phyloP scores from a whole-genome alignment of 2,797 vertebrate species.

The Macropus fuliginosus region DNA sequence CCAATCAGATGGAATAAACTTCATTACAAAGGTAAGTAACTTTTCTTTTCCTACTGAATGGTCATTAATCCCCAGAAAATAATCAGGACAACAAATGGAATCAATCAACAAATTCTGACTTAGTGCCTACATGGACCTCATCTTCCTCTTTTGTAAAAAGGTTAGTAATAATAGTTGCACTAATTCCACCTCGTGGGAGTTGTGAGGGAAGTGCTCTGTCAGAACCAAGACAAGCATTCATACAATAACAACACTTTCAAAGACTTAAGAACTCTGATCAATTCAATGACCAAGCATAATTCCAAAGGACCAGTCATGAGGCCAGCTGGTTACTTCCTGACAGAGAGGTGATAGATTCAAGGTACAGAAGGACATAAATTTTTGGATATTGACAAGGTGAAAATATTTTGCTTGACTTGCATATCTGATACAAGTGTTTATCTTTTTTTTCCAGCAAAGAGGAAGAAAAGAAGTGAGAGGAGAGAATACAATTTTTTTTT shows the following conservation, averaged over 20 bases:
- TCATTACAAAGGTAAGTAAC: background rate
- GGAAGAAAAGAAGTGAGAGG: background rate
- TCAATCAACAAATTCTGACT: background rate
- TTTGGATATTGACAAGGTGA: background rate
- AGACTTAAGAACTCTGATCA: background rate
- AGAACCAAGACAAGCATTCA: background rate
- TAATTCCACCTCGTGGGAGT: background rate
- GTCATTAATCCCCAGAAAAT: background rate
- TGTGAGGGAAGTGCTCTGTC: background rate
- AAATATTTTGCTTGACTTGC: background rate
- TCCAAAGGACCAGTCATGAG: background rate
- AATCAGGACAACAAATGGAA: background rate
- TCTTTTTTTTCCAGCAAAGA: background rate
- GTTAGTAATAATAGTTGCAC: background rate
- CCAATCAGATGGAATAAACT: background rate
- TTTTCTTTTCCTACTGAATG: background rate
- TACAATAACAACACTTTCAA: background rate
- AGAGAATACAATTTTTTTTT: background rate
- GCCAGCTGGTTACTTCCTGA: background rate
- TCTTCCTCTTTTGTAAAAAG: background rate
- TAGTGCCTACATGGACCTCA: background rate
- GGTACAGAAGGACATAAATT: background rate
- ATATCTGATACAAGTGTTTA: background rate
- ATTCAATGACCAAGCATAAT: background rate
- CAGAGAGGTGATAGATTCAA: too few relatives aligned